Evolutionary conservation across 1,140 invertebrate genomes (phyloP).

Genomic region (Mycetomoellerius zeteki): DNA sequence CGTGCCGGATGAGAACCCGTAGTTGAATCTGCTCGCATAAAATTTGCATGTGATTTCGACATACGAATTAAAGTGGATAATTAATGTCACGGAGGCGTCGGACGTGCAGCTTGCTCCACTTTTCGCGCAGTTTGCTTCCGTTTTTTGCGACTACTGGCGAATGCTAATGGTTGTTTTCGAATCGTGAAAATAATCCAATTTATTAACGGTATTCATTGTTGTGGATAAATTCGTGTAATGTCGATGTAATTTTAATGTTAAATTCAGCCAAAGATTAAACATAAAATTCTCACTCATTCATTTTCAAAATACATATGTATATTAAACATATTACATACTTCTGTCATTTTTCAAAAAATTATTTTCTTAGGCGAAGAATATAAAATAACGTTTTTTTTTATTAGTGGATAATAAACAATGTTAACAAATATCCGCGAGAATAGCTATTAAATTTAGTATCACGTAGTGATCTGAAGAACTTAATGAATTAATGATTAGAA

Average conservation of each 20-base stretch:
- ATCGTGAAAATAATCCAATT: neutral
- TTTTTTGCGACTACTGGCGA: neutral
- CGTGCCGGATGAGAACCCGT: neutral
- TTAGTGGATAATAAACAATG: neutral
- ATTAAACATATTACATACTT: neutral
- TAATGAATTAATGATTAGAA: neutral
- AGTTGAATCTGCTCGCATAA: neutral
- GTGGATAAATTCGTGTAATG: neutral
- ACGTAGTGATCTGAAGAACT: neutral
- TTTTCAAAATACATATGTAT: neutral
- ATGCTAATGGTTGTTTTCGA: neutral
- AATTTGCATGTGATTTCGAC: neutral
- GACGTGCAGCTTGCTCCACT: neutral
- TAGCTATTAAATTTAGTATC: neutral
- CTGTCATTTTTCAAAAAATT: neutral
- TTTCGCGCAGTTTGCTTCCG: neutral
- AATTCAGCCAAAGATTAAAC: neutral
- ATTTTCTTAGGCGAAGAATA: neutral
- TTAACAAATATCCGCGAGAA: neutral
- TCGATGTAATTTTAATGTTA: neutral
- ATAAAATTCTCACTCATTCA: neutral
- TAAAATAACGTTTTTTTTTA: neutral
- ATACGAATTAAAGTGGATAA: conserved; percentile 33
- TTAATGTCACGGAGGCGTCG: conserved; percentile 18
- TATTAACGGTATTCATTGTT: neutral